Base-by-base conservation (phyloP, 2,888 invertebrate species). In the Neoitamus cyanurus region DNA sequence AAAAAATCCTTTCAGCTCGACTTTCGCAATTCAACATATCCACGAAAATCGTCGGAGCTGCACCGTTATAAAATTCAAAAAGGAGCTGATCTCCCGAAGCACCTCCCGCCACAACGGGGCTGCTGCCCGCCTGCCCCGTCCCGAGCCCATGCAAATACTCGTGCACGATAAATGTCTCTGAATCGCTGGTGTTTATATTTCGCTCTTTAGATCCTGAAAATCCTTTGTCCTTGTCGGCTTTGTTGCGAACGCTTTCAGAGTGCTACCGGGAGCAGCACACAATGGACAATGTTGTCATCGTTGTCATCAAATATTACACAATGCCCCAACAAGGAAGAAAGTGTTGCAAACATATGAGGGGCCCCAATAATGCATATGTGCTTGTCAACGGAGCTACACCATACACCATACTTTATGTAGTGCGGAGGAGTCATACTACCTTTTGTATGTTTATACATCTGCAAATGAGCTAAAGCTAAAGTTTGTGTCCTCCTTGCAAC, bases 291-390 rank as follows among this genome's bases (percentile, higher is more conserved):
- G 77, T 77, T 77, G 77, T 46, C 77, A 77, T 77, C 77, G 34
- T 77, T 77, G 77, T 77, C 77, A 77, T 77, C 77, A 77, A 77
- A 77, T 77, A 77, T 77, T 77, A 77, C 48, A 77, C 77, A 77
- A 46, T 77, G 46, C 77, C 46, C 46, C 77, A 30, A 46, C 77
- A 46, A 77, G 42, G 77, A 46, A 77, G 46, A 77, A 30, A 46
- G 58, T 58, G 77, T 46, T 77, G 46, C 77, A 77, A 77, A 77
- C 77, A 77, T 77, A 77, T 77, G 77, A 46, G 46, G 46, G 58
- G 25, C 58, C 75, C 46, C 46, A 46, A 46, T 42, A 46, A 77
- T 77, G 46, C 46, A 46, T 77, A 77, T 77, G 77, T 46, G 46
- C n/a, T 25, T 15, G 30, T 75, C 20, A 25, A n/a, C 20, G n/a